Evolutionary conservation across 2,797 vertebrate species (phyloP), one percentile per base, ranked within the genome.

Genomic region (Crenuchus spilurus): DNA sequence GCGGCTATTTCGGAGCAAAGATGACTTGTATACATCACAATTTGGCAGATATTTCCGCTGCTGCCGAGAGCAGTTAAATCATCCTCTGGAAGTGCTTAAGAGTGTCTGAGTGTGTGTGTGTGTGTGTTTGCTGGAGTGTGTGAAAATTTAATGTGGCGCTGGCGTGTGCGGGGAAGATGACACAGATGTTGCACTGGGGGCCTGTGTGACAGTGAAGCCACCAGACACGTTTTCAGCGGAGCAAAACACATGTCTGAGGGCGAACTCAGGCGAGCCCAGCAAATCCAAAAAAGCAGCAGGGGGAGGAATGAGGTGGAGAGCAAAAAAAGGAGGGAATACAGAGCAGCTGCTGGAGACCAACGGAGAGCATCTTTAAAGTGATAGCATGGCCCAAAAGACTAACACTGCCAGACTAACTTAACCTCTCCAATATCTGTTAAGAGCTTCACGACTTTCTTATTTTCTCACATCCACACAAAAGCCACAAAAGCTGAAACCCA

Each of bases 11-110:
- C 48, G 24, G 35, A 8, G 8, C 33, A 37, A 65, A 65, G 11
- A 41, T 8, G 33, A 48, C 44, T 20, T 28, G 4, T 60, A 30
- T 46, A 58, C 31, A 46, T 71, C 63, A 72, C 65, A 63, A 39
- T 63, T 44, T 67, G 57, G 14, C 62, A 72, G 49, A 72, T 72
- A 55, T 70, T 66, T 76, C 58, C 48, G 16, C 55, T 10, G 37
- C 46, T 66, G 70, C 42, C 31, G 24, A 51, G 64, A 75, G 58
- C 20, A 24, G 39, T 76, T 74, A 78, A 67, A 71, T 76, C 30
- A 20, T 41, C 54, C 31, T 69, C 28, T 68, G 61, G 54, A 48
- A 57, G 58, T 31, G 68, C 60, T 72, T 73, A 20, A 62, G 54
- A 62, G 41, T 57, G 54, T 70, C 54, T 51, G 55, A 31, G 52